Percentiles rank a stretch among this genome's conserved stretches.
Evolutionary conservation across 2,113 vertebrate species (phyloP).

Genomic region (Mastomys coucha): DNA sequence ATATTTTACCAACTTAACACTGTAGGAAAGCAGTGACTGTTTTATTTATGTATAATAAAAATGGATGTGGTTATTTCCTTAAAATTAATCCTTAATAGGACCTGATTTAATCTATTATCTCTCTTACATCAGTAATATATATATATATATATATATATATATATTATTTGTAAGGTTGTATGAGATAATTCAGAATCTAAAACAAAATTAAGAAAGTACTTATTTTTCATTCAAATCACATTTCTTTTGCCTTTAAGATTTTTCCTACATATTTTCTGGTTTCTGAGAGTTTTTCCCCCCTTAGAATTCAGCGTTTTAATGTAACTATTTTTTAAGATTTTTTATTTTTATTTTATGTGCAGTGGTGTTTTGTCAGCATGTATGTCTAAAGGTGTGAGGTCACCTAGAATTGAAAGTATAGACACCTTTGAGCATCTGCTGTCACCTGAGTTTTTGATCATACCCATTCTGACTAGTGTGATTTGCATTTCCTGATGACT

Average conservation of each 20-base stretch:
- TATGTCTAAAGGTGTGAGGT: no score
- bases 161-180: not conserved
- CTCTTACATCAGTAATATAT: no score
- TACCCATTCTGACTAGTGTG: no score
- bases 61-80: not conserved
- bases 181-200: not conserved
- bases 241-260: not conserved
- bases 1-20: constrained; percentile 41
- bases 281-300: not conserved
- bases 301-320: not conserved
- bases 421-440: no score
- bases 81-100: not conserved
- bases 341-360: no score
- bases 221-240: not conserved
- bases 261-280: not conserved
- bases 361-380: no score
- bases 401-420: no score
- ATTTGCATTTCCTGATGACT: no score
- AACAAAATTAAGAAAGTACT: not conserved
- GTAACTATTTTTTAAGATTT: no score
- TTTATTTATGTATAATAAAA: constrained; percentile 2
- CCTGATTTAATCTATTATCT: not conserved
- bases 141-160: not conserved
- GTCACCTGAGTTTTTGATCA: no score
- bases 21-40: not conserved